These are phyloP conservation scores for Temnothorax nylanderi DNA, from an alignment of 1,140 invertebrate genomes.

Conservation along the genomic window DNA sequence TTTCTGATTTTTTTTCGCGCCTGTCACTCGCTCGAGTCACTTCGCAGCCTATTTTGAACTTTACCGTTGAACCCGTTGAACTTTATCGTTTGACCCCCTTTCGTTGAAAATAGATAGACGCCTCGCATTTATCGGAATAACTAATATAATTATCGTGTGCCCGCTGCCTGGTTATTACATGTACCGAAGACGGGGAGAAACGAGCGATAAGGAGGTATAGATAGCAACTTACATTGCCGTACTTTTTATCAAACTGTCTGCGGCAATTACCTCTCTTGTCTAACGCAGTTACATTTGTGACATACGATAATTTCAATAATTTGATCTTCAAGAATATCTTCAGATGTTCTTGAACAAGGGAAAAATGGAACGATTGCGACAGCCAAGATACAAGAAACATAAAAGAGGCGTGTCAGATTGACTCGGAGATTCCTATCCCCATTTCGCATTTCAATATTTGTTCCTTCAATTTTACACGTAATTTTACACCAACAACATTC, in stretches of 20 bases:
- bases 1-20: background rate
- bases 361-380: background rate
- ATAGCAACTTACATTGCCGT: background rate
- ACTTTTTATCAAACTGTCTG: background rate
- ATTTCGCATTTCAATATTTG: background rate
- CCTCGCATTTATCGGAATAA: background rate
- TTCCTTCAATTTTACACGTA: background rate
- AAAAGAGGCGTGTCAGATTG: constrained; percentile 31
- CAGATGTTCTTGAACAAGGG: background rate
- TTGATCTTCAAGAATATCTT: background rate
- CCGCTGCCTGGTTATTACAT: constrained; percentile 12
- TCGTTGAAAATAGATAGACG: background rate
- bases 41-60: background rate
- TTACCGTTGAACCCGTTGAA: background rate
- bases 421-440: background rate
- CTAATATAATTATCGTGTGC: constrained; percentile 14
- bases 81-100: constrained; percentile 1
- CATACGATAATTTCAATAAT: background rate
- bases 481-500: background rate
- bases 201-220: constrained; percentile 6
- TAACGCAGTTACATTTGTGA: background rate
- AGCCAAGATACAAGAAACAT: constrained; percentile 16
- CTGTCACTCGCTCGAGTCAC: background rate
- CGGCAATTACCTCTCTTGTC: background rate
- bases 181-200: background rate